Evolutionary conservation across 2,797 vertebrate species (phyloP).

Genomic region (Galaxias olidus): DNA sequence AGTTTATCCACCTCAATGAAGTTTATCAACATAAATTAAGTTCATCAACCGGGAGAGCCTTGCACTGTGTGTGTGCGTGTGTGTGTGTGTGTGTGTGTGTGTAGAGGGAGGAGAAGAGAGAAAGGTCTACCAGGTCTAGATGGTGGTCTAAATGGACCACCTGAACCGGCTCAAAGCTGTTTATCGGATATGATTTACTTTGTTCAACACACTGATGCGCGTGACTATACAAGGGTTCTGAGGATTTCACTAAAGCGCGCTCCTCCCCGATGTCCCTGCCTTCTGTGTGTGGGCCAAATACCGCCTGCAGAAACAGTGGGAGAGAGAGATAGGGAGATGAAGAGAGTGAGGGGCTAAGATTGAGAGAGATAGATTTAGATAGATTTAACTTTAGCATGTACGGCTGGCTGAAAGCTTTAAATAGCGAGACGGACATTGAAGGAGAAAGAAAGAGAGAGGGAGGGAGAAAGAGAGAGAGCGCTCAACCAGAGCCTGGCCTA

Average conservation of each 20-base stretch:
- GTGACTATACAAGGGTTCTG: not conserved
- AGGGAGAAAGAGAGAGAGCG: not conserved
- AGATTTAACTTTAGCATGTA: too few relatives aligned
- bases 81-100: too few relatives aligned
- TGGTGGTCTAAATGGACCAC: not conserved
- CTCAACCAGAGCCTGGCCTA: slow-evolving; percentile 13
- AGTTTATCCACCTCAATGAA: too few relatives aligned
- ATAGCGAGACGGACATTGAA: too few relatives aligned
- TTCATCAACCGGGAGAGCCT: too few relatives aligned
- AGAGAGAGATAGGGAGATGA: not conserved
- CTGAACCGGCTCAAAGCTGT: not conserved
- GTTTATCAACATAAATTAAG: too few relatives aligned
- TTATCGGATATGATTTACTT: not conserved
- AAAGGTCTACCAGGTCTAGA: too few relatives aligned
- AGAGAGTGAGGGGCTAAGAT: not conserved
- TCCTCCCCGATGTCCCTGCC: not conserved
- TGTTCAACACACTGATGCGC: slow-evolving; percentile 7
- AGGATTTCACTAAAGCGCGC: not conserved
- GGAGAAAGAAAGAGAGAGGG: not conserved
- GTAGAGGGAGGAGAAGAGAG: not conserved
- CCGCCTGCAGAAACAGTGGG: not conserved
- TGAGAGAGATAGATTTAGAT: too few relatives aligned
- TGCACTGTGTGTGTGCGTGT: too few relatives aligned
- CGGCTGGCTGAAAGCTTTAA: too few relatives aligned
- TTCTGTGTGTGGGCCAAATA: not conserved